Base-by-base conservation (phyloP, 2,888 invertebrate species). In the Tromatobia lineatoria region DNA sequence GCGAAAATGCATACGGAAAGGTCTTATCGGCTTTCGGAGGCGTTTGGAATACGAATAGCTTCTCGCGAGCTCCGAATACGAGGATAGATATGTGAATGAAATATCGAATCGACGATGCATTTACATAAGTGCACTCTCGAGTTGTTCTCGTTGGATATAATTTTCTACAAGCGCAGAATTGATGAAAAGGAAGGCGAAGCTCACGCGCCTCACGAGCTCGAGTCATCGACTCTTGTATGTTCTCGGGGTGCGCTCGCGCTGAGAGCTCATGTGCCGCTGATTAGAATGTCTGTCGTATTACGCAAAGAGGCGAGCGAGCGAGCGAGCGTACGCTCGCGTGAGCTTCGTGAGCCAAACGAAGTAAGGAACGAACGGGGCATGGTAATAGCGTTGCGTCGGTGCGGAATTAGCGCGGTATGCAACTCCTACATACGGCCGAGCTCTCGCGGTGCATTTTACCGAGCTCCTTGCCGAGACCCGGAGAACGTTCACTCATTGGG, bases 371-470 rank as follows among this genome's bases (percentile, higher is more conserved):
- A 42, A 69, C 47, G 59, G 34, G 23, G 84, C 67, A 79, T 83
- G 86, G 86, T 80, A 81, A 88, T 88, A 86, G 87, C 87, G 87
- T 89, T 90, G 89, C 87, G 88, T 80, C 67, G 87, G 88, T 89
- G 88, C 88, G 82, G 84, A 88, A 89, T 90, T 89, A 89, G 76
- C 87, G 83, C 87, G 89, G 89, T 89, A 90, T 90, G 90, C 86
- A 80, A 89, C 88, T 89, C 89, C 89, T 90, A 90, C 89, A 87
- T 86, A n/a, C n/a, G 84, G 64, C 74, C 45, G 64, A 38, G 61
- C 34, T 47, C 34, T 47, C 18, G 54, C 59, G 23, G 61, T 29
- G 47, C 42, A 77, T 64, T 82, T 78, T 47, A 8, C 64, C 20
- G 38, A 10, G 29, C 47, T 47, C 47, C 59, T 47, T 4, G 29